Evolutionary conservation across 2,797 vertebrate genomes (phyloP), one percentile per base, ranked within the genome.

Genomic region (Anableps anableps): DNA sequence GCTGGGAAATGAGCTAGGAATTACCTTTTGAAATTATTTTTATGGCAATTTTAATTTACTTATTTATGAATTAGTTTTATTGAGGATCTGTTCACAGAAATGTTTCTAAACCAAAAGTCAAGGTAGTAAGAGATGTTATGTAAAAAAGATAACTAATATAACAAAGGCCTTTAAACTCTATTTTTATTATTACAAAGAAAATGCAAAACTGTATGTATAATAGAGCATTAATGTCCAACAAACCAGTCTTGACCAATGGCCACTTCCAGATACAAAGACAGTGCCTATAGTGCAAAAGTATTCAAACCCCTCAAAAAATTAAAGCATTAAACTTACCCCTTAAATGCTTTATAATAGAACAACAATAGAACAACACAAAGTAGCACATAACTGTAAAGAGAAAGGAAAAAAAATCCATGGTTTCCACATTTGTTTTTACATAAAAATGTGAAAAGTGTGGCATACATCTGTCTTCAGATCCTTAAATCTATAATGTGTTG

Each of bases 101-200:
- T 55, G 36, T 77, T 71, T 72, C 14, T 55, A n/a, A 62, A 55
- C 5, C 71, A 72, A 80, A 74, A 79, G 23, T 26, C 3, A 29
- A 38, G 3, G 3, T 2, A 72, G 29, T n/a, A 47, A 71, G 4
- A n/a, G 7, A 70, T 13, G 8, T 3, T 41, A 21, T 70, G 38
- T 43, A 31, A 36, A 74, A 53, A 53, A 51, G 43, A n/a, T 48
- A 48, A 72, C 41, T 47, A 45, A 45, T 8, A 34, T 6, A 21
- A 55, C 5, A 4, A 53, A 41, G 21, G 50, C 21, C 34, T 38
- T 51, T 16, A 31, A 51, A 23, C 7, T 50, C 2, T 50, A 41
- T 34, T 38, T 53, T 2, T 26, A 36, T 23, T 21, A 62, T 60
- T 64, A 64, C 14, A 64, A 64, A 64, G 31, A 66, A 36, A 64